Evolutionary conservation across 2,797 vertebrate genomes (phyloP), one percentile per base, ranked within the genome.

Genomic region (Picus viridis): DNA sequence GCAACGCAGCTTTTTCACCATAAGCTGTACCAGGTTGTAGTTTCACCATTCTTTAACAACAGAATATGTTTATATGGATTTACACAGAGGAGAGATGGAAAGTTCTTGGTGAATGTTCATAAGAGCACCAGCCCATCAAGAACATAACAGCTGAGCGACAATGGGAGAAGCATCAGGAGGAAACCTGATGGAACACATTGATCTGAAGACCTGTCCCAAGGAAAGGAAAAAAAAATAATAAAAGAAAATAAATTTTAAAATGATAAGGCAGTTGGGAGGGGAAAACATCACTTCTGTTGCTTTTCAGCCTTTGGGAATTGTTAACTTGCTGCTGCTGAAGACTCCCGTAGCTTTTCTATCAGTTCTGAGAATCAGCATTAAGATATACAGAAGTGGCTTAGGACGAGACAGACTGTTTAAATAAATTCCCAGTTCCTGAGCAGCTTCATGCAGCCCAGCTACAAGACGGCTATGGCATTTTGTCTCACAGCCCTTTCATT

Each of bases 391-490:
- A 34, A 45, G 36, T 61, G 36, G 30, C 20, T 65, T 58, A 27
- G 32, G 49, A n/a, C 61, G 16, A 30, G 16, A 24, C 45, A 58
- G 53, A 30, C 9, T 64, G 14, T 78, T 72, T 78, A 2, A 49
- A 34, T 3, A 6, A 67, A 73, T 86, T 82, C 54, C 47, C 54
- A 29, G 17, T 36, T 67, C 41, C 81, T 9, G 0, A 78, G 53
- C 53, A 79, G 30, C 57, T 61, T 79, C 30, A 16, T 32, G 63
- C 51, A 88, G 63, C 41, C 63, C 34, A 62, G 68, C 64, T 73
- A 78, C 78, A 88, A 90, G 59, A 90, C 74, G 83, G 74, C 51
- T 84, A 61, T 36, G 29, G 26, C 51, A 90, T 34, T 96, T 92
- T 92, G 65, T 82, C 83, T 94, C 47, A 29, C 51, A 73, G 30